Conservation (phyloP, 2,113 vertebrate genomes). For the Actinemys pallida region DNA sequence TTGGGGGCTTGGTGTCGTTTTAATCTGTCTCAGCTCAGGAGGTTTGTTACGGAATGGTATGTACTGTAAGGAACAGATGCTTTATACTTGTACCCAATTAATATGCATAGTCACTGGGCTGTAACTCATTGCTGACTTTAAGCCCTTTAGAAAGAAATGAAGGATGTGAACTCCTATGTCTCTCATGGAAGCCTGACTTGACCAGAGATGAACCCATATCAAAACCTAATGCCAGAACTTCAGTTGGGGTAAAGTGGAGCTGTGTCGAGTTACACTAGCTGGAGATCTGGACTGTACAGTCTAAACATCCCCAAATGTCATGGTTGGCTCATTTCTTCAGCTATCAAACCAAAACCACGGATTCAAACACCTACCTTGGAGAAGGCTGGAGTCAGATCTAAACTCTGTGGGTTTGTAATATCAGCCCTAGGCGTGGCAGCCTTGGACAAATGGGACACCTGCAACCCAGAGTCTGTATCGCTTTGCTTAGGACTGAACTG, state of each 20-base stretch:
- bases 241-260: too few species aligned
- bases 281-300: too few species aligned
- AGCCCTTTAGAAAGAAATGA: not conserved
- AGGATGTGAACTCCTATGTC: not conserved
- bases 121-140: not conserved
- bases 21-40: not conserved
- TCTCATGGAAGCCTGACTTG: not conserved
- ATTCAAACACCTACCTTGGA: not conserved
- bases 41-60: not conserved
- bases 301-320: not conserved
- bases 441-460: not conserved
- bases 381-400: not conserved
- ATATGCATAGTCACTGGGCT: not conserved
- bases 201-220: not conserved
- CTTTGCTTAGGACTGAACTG: not conserved
- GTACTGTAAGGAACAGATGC: not conserved
- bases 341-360: accelerated
- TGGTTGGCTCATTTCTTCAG: not conserved
- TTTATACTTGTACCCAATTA: not conserved
- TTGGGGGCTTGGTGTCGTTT: not conserved
- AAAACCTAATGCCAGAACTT: not conserved
- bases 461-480: accelerated
- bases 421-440: too few species aligned
- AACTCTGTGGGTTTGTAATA: not conserved
- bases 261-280: not conserved